Evolutionary conservation across 1,140 invertebrate genomes (phyloP).

Genomic region (Hylyphantes graminicola): DNA sequence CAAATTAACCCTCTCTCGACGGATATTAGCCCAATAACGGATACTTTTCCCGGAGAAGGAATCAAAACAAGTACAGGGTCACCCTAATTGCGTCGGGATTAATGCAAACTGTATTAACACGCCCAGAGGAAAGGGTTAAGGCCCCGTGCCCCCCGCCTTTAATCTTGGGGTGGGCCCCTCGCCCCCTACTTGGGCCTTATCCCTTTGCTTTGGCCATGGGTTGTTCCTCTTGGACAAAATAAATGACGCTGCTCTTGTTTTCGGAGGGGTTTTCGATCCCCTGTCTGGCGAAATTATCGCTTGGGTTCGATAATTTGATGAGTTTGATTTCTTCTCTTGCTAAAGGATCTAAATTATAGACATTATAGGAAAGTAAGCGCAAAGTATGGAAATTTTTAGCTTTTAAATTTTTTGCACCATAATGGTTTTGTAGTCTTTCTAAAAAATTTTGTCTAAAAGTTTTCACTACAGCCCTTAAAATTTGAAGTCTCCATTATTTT

Average conservation of each 20-base stretch:
- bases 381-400: no score
- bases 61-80: slow-evolving; percentile 57
- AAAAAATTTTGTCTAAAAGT: no score
- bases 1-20: slow-evolving; percentile 37
- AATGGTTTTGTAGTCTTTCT: no score
- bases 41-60: slow-evolving; percentile 21
- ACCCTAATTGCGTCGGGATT: slow-evolving; percentile 54
- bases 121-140: slow-evolving; percentile 43
- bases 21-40: slow-evolving; percentile 52
- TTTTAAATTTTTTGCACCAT: no score
- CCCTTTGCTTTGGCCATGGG: neutral
- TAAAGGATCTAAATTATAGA: no score
- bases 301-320: neutral
- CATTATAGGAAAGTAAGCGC: no score
- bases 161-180: slow-evolving; percentile 7
- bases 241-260: slow-evolving; percentile 43
- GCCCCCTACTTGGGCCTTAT: neutral
- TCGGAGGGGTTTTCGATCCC: neutral
- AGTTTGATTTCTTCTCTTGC: no score
- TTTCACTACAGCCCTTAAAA: no score
- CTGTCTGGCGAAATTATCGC: slow-evolving; percentile 39
- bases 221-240: slow-evolving; percentile 7
- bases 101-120: slow-evolving; percentile 58
- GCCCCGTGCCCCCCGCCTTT: neutral
- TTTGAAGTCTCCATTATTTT: no score